These are phyloP conservation scores for Enoplosus armatus DNA, from an alignment of 2,797 vertebrate genomes.

Conservation along the genomic window DNA sequence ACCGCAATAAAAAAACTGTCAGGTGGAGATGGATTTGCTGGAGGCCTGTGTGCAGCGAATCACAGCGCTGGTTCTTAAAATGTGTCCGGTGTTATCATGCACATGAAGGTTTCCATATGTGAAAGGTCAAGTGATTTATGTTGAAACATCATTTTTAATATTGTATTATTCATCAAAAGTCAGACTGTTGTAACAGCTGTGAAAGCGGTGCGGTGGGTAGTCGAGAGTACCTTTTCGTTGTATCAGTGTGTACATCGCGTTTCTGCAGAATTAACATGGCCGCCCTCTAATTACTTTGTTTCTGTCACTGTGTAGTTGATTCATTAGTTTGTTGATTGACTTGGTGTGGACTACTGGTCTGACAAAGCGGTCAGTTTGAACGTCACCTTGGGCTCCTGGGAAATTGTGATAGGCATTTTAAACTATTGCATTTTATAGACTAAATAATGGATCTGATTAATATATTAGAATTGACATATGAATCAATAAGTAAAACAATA, in stretches of 20 bases:
- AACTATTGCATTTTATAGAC: not conserved
- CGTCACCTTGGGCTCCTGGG: not conserved
- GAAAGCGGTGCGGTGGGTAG: not conserved
- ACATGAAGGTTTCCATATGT: not conserved
- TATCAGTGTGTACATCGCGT: not conserved
- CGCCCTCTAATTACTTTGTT: not conserved
- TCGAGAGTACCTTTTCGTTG: not conserved
- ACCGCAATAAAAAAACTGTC: slow-evolving; percentile 21
- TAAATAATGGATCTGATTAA: not conserved
- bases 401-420: not conserved
- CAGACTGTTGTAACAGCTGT: not conserved
- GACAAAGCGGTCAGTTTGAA: not conserved
- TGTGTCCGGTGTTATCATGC: not conserved
- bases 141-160: not conserved
- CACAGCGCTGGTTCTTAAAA: not conserved
- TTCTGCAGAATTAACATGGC: not conserved
- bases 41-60: not conserved
- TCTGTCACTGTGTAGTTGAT: not conserved
- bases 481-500: not conserved
- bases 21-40: slow-evolving; percentile 14
- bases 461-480: not conserved
- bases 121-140: not conserved
- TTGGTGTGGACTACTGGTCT: not conserved
- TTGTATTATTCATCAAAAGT: not conserved
- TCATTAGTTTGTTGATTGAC: not conserved